A percentile compares a stretch with the other conserved stretches of the same genome.
These are phyloP conservation scores for Myzus persicae DNA, from an alignment of 1,140 invertebrate species.

Conservation along the genomic window DNA sequence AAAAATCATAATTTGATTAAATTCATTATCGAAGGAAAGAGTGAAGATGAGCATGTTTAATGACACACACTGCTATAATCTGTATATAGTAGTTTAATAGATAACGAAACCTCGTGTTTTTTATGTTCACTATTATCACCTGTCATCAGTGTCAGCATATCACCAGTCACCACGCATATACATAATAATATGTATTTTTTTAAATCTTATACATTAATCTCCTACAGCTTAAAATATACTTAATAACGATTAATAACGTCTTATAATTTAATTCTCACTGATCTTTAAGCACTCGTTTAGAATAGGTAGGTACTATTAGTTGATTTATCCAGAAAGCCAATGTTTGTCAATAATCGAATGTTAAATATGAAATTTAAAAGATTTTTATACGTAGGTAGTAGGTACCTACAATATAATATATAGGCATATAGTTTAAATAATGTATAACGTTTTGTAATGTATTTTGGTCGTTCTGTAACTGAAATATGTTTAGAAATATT, in stretches of 20 bases:
- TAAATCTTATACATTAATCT: not conserved
- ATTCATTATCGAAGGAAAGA: not conserved
- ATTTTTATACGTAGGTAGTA: not conserved
- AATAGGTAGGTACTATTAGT: not conserved
- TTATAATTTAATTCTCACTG: not conserved
- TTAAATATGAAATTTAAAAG: not conserved
- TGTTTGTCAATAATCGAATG: not conserved
- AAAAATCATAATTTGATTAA: too few relatives aligned
- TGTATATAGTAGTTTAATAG: not conserved
- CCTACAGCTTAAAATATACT: not conserved
- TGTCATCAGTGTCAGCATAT: not conserved
- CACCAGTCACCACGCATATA: too few relatives aligned
- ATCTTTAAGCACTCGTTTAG: not conserved
- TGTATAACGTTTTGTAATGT: not conserved
- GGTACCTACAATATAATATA: too few relatives aligned
- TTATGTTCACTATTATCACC: not conserved
- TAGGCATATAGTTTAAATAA: too few relatives aligned
- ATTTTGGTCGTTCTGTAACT: too few relatives aligned
- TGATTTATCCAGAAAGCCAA: not conserved
- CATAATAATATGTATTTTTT: not conserved
- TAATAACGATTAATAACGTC: not conserved
- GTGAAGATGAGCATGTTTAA: not conserved
- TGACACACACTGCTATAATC: not conserved
- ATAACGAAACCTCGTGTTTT: not conserved
- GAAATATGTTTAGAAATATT: not conserved